Percentiles rank a stretch among this genome's conserved stretches.
Evolutionary conservation across 2,888 invertebrate species (phyloP).

Genomic region (Drosophila buzzatii): DNA sequence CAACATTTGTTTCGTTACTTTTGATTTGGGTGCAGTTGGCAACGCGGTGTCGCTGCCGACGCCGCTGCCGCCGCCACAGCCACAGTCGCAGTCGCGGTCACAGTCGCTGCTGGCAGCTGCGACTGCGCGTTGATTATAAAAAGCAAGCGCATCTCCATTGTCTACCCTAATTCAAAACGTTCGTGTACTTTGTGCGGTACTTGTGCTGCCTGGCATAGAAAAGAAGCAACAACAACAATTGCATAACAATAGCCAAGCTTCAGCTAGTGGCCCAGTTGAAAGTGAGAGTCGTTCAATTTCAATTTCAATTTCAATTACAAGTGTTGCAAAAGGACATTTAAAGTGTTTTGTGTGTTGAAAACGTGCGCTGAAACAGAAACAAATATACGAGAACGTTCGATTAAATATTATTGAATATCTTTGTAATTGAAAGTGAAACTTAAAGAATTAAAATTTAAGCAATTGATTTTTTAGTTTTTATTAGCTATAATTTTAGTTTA

Average conservation of each 20-base stretch:
- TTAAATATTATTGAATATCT: neutral
- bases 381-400: neutral
- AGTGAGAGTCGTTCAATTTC: slow-evolving; percentile 42
- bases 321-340: slow-evolving; percentile 47
- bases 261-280: slow-evolving; percentile 38
- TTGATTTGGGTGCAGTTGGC: slow-evolving; percentile 72
- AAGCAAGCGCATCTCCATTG: slow-evolving; percentile 79
- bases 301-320: slow-evolving; percentile 18
- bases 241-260: slow-evolving; percentile 26
- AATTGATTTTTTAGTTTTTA: neutral
- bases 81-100: slow-evolving; percentile 23
- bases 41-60: slow-evolving; percentile 37
- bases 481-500: slow-evolving; percentile 1
- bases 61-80: slow-evolving; percentile 15
- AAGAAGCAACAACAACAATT: slow-evolving; percentile 25
- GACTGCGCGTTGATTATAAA: slow-evolving; percentile 77
- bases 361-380: slow-evolving; percentile 3
- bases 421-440: slow-evolving; percentile 24
- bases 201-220: slow-evolving; percentile 49
- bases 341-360: slow-evolving; percentile 20
- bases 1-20: slow-evolving; percentile 48
- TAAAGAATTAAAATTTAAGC: neutral
- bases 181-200: slow-evolving; percentile 81
- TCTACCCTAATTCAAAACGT: slow-evolving; percentile 82
- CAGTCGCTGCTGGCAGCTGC: slow-evolving; percentile 33